A percentile compares a stretch with the other conserved stretches of the same genome.
phyloP scores from a whole-genome alignment of 2,113 vertebrate species.

The Brachyistius frenatus region DNA sequence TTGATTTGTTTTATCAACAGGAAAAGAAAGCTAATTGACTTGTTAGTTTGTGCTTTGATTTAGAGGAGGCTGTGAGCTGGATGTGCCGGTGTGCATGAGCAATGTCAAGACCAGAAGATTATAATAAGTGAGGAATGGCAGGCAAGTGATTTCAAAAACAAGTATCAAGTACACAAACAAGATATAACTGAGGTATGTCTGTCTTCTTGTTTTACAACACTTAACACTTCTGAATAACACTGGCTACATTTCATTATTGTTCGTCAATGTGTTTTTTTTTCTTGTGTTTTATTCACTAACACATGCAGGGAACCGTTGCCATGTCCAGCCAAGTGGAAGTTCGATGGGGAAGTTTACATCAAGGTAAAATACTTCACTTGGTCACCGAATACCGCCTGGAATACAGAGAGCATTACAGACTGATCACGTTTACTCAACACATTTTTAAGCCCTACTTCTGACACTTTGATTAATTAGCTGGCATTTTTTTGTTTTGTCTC shows the following conservation, averaged over 20 bases:
- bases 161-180: not conserved
- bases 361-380: not conserved
- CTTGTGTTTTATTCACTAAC: no score
- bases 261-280: no score
- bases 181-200: not conserved
- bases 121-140: not conserved
- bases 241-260: no score
- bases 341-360: not conserved
- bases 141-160: not conserved
- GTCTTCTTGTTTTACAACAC: no score
- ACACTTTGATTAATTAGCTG: constrained; percentile 12
- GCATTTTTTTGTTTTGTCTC: not conserved
- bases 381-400: not conserved
- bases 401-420: no score
- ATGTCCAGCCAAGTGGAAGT: not conserved
- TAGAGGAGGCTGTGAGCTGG: constrained; percentile 10
- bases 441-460: not conserved
- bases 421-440: not conserved
- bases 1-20: constrained; percentile 76
- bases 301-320: not conserved
- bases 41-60: constrained; percentile 66
- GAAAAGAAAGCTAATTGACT: constrained; percentile 65
- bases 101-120: constrained; percentile 3
- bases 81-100: constrained; percentile 3
- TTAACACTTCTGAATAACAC: no score